Base-by-base conservation (phyloP, 2,113 vertebrate species). In the Sylvilagus bachmani region DNA sequence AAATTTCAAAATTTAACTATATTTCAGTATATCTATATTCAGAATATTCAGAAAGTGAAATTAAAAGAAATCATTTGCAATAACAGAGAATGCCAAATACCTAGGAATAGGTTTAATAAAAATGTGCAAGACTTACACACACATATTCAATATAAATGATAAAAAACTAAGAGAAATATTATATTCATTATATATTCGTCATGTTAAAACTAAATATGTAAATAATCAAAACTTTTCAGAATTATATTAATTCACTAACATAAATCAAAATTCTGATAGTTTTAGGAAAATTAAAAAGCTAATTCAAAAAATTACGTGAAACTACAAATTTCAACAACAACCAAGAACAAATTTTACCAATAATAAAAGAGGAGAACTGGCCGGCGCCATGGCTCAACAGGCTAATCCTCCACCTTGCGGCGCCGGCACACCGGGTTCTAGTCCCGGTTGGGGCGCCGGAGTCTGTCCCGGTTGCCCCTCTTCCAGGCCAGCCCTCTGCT, bases 231-330 rank as follows among this genome's bases (percentile, higher is more conserved):
- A 64, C 44, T 87, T 13, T 38, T 33, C 55, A 93, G 10, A 78
- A 31, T 51, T 66, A 53, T 71, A 25, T 21, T 4, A 55, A 44
- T 6, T 38, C 51, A 81, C 64, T 88, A 38, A 93, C 66, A 67
- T 21, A 25, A 64, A 53, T 81, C 75, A 87, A 93, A 81, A 80
- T 87, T 13, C 12, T 86, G 74, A 13, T 67, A 53, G n/a, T 14
- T 62, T 17, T 62, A 51, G 62, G 44, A 21, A 73, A 44, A 93
- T 73, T 80, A 80, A 36, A 14, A 70, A 89, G 13, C 14, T 70
- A 82, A 89, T 58, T 83, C 44, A 75, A 77, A 93, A 89, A 82
- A 44, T 38, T 66, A 82, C 53, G 44, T 38, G 19, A 66, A 73
- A 80, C n/a, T 80, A 64, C 27, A 64, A 64, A 33, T 25, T 36